Evolutionary conservation across 2,113 vertebrate genomes (phyloP).

Genomic region (Lates calcarifer): DNA sequence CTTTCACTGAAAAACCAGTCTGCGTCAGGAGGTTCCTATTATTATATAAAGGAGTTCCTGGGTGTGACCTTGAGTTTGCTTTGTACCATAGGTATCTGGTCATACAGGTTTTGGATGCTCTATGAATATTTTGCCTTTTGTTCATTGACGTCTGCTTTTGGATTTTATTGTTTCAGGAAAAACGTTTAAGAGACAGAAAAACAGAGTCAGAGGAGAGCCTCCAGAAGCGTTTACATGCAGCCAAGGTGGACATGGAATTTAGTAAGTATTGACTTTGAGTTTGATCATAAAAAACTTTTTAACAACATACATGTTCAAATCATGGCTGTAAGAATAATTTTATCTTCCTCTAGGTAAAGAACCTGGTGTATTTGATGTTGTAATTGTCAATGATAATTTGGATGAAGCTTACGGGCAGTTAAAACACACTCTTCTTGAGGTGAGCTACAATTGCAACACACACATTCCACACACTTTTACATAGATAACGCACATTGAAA

Average conservation of each 20-base stretch:
- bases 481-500: too few relatives aligned
- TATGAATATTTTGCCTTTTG: background rate
- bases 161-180: slow-evolving; percentile 84
- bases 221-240: slow-evolving; percentile 87
- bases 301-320: background rate
- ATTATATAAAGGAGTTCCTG: background rate
- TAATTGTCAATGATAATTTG: slow-evolving; percentile 92
- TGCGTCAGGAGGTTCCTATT: background rate
- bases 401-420: slow-evolving; percentile 88
- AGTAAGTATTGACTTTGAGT: slow-evolving; percentile 86
- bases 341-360: slow-evolving; percentile 87
- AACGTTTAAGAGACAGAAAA: slow-evolving; percentile 89
- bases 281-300: background rate
- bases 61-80: background rate
- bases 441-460: slow-evolving; percentile 73
- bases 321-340: background rate
- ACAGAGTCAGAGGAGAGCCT: slow-evolving; percentile 94
- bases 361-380: slow-evolving; percentile 88
- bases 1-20: background rate
- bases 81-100: background rate
- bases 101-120: background rate
- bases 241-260: slow-evolving; percentile 88
- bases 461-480: background rate
- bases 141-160: background rate
- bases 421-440: slow-evolving; percentile 87